phyloP scores from a whole-genome alignment of 2,888 invertebrate genomes.

The Cecidostiba fungosa region DNA sequence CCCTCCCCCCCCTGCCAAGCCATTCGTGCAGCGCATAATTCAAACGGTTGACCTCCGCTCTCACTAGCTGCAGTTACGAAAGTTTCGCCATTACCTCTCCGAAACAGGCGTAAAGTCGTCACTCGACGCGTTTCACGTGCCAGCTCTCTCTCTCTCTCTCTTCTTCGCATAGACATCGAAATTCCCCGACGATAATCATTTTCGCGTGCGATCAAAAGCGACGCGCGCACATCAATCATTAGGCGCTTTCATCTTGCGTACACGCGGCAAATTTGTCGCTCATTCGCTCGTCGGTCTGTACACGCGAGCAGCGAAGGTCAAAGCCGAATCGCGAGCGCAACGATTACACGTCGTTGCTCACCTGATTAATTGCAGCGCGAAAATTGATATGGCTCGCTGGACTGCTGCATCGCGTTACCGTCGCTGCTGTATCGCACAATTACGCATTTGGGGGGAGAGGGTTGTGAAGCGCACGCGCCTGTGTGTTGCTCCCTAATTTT shows the following conservation, averaged over 20 bases:
- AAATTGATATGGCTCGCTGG: slow-evolving; percentile 69
- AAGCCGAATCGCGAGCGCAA: slow-evolving; percentile 64
- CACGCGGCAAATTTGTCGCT: slow-evolving; percentile 35
- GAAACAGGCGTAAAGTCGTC: slow-evolving; percentile 44
- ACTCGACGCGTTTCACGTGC: too few relatives aligned
- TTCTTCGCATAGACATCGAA: slow-evolving; percentile 6
- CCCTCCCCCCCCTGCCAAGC: background rate
- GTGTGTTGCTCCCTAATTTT: slow-evolving; percentile 32
- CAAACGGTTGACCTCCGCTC: slow-evolving; percentile 21
- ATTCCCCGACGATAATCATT: slow-evolving; percentile 30
- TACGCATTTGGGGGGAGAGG: background rate
- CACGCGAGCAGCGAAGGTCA: slow-evolving; percentile 68
- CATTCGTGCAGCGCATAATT: slow-evolving; percentile 72
- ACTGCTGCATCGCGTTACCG: too few relatives aligned
- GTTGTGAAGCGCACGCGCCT: background rate
- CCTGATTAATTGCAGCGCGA: slow-evolving; percentile 71
- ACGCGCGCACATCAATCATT: slow-evolving; percentile 30
- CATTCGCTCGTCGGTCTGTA: background rate
- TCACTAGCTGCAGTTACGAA: slow-evolving; percentile 16
- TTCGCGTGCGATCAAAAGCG: slow-evolving; percentile 1
- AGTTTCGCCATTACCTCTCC: slow-evolving; percentile 44
- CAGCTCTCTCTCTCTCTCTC: background rate
- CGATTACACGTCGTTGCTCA: slow-evolving; percentile 65
- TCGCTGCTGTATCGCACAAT: background rate
- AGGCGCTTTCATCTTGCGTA: slow-evolving; percentile 19